These are phyloP conservation scores for Corynorhinus townsendii DNA, from an alignment of 2,113 vertebrate species.

Conservation along the genomic window DNA sequence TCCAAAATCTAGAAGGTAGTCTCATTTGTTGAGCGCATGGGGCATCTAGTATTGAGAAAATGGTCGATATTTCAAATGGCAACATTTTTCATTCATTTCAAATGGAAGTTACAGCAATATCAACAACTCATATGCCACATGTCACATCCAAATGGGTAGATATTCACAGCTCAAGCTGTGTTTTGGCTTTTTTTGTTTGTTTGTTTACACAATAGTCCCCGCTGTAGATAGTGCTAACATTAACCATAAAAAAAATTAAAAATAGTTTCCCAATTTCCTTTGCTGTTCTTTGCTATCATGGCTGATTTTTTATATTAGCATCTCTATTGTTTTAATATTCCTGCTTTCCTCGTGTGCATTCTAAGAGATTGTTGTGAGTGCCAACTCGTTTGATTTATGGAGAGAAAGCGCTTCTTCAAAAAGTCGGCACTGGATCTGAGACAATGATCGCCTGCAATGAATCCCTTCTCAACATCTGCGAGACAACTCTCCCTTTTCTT, in stretches of 20 bases:
- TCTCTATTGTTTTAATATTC: slow-evolving; percentile 85
- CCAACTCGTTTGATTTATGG: slow-evolving; percentile 86
- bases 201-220: background rate
- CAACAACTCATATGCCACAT: background rate
- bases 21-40: background rate
- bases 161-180: slow-evolving; percentile 42
- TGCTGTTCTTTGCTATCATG: slow-evolving; percentile 58
- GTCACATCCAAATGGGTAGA: slow-evolving; percentile 23
- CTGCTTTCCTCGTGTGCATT: slow-evolving; percentile 86
- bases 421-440: slow-evolving; percentile 84
- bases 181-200: slow-evolving; percentile 15
- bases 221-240: background rate
- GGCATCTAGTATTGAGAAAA: background rate
- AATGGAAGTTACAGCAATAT: background rate
- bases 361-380: slow-evolving; percentile 82
- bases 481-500: slow-evolving; percentile 86
- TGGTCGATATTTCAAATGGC: background rate
- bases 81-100: background rate
- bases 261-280: slow-evolving; percentile 67
- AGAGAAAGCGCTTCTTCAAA: slow-evolving; percentile 84
- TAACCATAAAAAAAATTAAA: slow-evolving; percentile 46
- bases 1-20: background rate
- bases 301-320: slow-evolving; percentile 79
- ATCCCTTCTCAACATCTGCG: slow-evolving; percentile 85
- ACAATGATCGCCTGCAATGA: slow-evolving; percentile 85